Evolutionary conservation across 2,888 invertebrate species (phyloP).

Genomic region (Amblyteles armatorius): DNA sequence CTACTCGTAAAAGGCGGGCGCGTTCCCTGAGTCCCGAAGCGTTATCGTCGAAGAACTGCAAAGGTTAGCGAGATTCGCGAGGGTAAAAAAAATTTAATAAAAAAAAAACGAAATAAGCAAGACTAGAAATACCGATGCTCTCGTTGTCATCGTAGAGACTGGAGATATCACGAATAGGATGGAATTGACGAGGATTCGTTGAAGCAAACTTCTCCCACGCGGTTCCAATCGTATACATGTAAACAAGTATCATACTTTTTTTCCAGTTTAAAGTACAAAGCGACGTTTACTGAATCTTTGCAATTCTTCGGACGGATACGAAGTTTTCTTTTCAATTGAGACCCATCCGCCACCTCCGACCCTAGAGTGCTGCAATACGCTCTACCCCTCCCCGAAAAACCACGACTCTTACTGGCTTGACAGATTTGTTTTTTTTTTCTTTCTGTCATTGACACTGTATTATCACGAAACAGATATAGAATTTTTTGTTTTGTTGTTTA

Average conservation of each 20-base stretch:
- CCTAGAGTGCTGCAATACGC: constrained; percentile 7
- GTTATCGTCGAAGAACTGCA: constrained; percentile 74
- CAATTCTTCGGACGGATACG: constrained; percentile 53
- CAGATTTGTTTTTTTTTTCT: constrained; percentile 62
- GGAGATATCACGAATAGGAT: constrained; percentile 58
- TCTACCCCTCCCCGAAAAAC: constrained; percentile 13
- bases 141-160: constrained; percentile 61
- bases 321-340: constrained; percentile 19
- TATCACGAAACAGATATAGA: constrained; percentile 66
- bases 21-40: constrained; percentile 81
- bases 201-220: background rate
- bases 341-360: constrained; percentile 18
- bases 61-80: constrained; percentile 66
- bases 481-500: constrained; percentile 65
- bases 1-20: constrained; percentile 82
- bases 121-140: constrained; percentile 63
- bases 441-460: constrained; percentile 67
- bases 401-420: constrained; percentile 65
- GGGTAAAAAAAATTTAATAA: constrained; percentile 7
- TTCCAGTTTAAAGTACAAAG: background rate
- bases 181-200: constrained; percentile 13
- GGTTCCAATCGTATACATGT: background rate
- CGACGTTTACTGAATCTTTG: constrained; percentile 39
- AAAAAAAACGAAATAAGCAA: background rate
- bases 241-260: background rate